Percentiles rank a stretch among this genome's conserved stretches.
Conservation (phyloP, 2,888 invertebrate species). For the Epirrhoe alternata region DNA sequence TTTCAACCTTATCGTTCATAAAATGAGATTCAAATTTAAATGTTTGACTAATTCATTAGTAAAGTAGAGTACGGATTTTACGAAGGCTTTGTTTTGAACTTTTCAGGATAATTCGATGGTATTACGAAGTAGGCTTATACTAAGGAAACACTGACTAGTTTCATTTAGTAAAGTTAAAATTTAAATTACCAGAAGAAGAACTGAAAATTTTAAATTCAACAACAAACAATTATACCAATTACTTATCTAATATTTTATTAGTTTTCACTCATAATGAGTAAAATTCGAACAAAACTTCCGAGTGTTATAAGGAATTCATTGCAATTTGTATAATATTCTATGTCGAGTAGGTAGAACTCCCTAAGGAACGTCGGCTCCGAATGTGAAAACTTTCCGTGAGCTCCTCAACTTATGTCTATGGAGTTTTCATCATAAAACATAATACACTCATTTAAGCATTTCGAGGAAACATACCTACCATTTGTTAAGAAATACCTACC, state of each 20-base stretch:
- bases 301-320: conserved; percentile 66
- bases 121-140: conserved; percentile 7
- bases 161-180: neutral
- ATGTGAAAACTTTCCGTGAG: conserved; percentile 62
- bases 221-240: neutral
- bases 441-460: conserved; percentile 47
- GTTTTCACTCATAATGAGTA: conserved; percentile 13
- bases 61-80: conserved; percentile 56
- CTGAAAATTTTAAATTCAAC: too few species aligned
- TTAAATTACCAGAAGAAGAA: too few species aligned
- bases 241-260: neutral
- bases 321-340: conserved; percentile 55
- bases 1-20: conserved; percentile 25
- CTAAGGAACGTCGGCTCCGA: conserved; percentile 47
- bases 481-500: conserved; percentile 25
- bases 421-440: conserved; percentile 58
- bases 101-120: conserved; percentile 39
- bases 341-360: conserved; percentile 56
- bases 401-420: conserved; percentile 45
- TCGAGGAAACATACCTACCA: conserved; percentile 39
- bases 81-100: conserved; percentile 41
- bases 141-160: neutral
- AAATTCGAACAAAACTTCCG: conserved; percentile 54
- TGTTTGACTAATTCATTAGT: conserved; percentile 57
- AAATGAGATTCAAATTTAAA: conserved; percentile 22